These are phyloP conservation scores for Drosophila crucigera DNA, from an alignment of 2,888 invertebrate genomes.

Conservation along the genomic window DNA sequence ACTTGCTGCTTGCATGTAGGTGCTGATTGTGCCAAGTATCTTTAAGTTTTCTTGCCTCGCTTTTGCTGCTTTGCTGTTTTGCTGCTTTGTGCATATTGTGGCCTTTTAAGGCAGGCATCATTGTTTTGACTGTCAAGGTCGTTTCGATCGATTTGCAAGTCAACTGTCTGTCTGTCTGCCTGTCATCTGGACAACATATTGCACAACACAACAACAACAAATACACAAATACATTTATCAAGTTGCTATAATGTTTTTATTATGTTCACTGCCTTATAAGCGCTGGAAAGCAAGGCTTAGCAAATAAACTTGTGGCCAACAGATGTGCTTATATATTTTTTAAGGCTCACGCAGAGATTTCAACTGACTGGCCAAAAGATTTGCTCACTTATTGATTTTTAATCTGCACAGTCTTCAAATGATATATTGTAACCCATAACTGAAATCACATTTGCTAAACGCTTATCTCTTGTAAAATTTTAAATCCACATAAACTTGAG, in stretches of 20 bases:
- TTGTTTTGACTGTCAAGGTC: conserved; percentile 80
- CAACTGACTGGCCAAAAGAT: not conserved
- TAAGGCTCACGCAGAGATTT: not conserved
- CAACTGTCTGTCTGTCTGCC: conserved; percentile 50
- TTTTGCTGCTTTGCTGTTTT: conserved; percentile 3
- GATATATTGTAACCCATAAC: not conserved
- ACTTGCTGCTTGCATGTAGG: conserved; percentile 37
- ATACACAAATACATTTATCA: conserved; percentile 16
- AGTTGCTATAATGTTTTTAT: conserved; percentile 29
- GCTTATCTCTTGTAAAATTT: not conserved
- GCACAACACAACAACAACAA: conserved; percentile 25
- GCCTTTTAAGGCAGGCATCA: conserved; percentile 70
- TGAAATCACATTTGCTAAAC: not conserved
- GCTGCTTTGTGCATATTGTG: conserved; percentile 39
- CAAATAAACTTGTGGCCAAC: conserved; percentile 39
- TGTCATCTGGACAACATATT: conserved; percentile 57
- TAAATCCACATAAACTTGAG: not conserved
- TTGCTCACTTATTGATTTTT: not conserved
- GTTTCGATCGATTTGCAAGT: conserved; percentile 64
- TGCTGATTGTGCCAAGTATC: conserved; percentile 55
- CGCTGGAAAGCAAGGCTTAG: conserved; percentile 21
- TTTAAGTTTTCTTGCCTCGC: conserved; percentile 33
- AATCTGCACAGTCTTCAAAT: not conserved
- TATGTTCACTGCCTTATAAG: conserved; percentile 37
- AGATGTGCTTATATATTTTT: conserved; percentile 22